phyloP scores from a whole-genome alignment of 2,797 vertebrate species.

The Onychomys leucogaster region DNA sequence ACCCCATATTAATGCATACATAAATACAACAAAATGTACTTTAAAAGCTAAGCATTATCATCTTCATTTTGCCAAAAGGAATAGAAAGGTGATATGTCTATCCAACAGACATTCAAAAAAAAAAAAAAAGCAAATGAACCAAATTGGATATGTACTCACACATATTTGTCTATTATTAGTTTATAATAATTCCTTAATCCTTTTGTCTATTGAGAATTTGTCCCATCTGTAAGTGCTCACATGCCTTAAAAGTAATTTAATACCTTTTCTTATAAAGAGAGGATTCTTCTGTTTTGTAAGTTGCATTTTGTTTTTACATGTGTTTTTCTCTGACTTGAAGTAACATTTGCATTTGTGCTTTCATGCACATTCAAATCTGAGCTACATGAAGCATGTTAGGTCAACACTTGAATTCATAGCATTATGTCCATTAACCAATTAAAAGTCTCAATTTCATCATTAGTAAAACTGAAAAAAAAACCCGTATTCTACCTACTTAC shows the following conservation, averaged over 20 bases:
- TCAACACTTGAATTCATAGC: background rate
- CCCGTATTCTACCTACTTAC: background rate
- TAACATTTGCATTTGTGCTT: background rate
- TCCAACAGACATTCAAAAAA: background rate
- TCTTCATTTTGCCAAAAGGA: background rate
- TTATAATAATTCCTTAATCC: background rate
- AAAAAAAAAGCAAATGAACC: constrained; percentile 14
- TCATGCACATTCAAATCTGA: background rate
- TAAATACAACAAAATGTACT: background rate
- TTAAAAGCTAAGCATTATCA: background rate
- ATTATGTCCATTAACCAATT: background rate
- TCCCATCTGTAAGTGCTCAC: background rate
- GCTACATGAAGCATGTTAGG: background rate
- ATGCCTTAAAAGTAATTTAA: background rate
- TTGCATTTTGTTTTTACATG: background rate
- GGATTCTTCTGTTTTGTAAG: background rate
- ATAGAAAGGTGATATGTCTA: background rate
- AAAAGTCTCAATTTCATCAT: constrained; percentile 37
- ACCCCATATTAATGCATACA: background rate
- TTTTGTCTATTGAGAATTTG: background rate
- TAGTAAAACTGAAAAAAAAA: background rate
- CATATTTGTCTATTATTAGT: background rate
- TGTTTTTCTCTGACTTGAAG: background rate
- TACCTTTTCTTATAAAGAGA: constrained; percentile 12
- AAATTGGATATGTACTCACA: background rate